A percentile compares a stretch with the other conserved stretches of the same genome.
Evolutionary conservation across 2,113 vertebrate species (phyloP).

Genomic region (Podarcis muralis): DNA sequence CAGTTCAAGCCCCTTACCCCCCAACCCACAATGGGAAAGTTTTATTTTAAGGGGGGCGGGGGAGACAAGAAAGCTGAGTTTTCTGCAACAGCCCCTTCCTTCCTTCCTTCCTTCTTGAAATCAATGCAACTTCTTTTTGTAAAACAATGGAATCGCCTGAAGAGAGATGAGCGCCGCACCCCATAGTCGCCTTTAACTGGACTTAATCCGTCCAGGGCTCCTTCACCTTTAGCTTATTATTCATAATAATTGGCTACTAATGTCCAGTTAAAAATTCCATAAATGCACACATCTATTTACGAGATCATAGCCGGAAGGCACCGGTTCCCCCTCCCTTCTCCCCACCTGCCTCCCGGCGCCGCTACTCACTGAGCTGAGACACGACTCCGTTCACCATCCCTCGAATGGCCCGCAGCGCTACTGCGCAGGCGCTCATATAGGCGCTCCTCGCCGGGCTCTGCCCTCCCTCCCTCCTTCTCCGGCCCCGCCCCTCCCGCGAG

Average conservation of each 20-base stretch:
- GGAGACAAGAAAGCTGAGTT: too few relatives aligned
- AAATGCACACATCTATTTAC: background rate
- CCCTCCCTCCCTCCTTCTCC: constrained; percentile 14
- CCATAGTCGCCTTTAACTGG: too few relatives aligned
- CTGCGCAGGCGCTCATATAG: constrained; percentile 71
- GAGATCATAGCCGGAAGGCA: too few relatives aligned
- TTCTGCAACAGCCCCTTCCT: too few relatives aligned
- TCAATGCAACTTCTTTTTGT: too few relatives aligned
- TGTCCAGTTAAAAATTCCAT: background rate
- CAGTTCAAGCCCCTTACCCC: too few relatives aligned
- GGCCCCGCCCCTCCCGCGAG: background rate
- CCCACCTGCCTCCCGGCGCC: constrained; percentile 64
- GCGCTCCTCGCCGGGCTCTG: background rate
- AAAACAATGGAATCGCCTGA: background rate
- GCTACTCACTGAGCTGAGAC: constrained; percentile 73
- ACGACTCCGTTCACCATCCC: constrained; percentile 87
- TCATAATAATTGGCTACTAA: background rate
- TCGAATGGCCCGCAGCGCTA: constrained; percentile 77
- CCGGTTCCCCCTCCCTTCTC: too few relatives aligned
- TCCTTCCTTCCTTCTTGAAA: too few relatives aligned
- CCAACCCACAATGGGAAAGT: too few relatives aligned
- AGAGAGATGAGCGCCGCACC: background rate
- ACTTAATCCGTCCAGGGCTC: too few relatives aligned
- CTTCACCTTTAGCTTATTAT: background rate
- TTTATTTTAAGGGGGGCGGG: too few relatives aligned